Base-by-base conservation (phyloP, 2,888 invertebrate genomes). In the Timema podura region DNA sequence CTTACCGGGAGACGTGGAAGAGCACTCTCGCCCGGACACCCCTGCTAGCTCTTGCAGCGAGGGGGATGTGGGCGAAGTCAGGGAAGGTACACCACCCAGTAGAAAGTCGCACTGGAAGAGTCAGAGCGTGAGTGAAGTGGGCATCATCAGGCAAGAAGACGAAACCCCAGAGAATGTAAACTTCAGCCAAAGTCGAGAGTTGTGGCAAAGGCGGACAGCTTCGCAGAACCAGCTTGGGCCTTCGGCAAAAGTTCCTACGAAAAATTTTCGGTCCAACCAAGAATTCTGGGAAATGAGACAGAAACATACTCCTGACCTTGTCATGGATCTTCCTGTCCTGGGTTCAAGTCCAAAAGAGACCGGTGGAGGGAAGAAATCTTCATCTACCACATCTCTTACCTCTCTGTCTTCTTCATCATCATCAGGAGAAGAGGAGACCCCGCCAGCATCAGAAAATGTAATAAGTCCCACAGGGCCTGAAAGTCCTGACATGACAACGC, bases 281-380 rank as follows among this genome's bases (percentile, higher is more conserved):
- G 81, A 82, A 72, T 81, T 82, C 68, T 81, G 82, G 72, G 82
- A 82, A 70, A 79, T 82, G 78, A 79, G 83, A 6, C 85, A 85
- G 73, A 85, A 84, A 74, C 87, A 88, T 76, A 88, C 92, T 48
- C 93, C 93, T 2, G 93, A 93, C 82, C 84, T 93, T 71, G 93
- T 93, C 74, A 89, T 92, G 88, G 93, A 92, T 81, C 82, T 93
- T 76, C 93, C 93, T n/a, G 82, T 88, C 57, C 11, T 79, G 80
- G 79, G 72, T 80, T 79, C 70, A 68, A 78, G 79, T 16, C 80
- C 79, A 75, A 79, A 80, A 3, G 81, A 81, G 71, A 80, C 81
- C 67, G 76, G 74, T 45, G 75, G 77, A 13, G 82, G 83, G 5
- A 54, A 66, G 9, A 66, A 70, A 9, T 66, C 69, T 46, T 71